Base-by-base conservation (phyloP, 2,797 vertebrate species). In the Coilia nasus region DNA sequence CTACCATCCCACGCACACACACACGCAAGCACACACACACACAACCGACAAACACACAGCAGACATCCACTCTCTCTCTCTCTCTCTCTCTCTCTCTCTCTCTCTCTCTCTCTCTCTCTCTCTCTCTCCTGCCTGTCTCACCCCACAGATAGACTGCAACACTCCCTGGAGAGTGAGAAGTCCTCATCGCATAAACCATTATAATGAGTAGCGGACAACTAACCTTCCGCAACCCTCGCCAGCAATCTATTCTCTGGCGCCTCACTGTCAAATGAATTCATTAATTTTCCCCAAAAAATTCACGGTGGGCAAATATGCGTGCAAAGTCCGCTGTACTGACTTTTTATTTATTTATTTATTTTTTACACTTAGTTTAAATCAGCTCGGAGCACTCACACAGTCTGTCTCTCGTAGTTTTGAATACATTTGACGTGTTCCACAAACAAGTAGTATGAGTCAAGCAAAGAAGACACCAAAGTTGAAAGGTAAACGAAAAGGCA, bases 11-110 rank as follows among this genome's bases (percentile, higher is more conserved):
- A 71, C 21, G 5, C 50, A 9, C 81, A n/a, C 64, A 87, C 0
- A 67, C 82, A 57, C 59, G 85, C 82, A 78, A 19, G 59, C 17
- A 87, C 60, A 62, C 78, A 82, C 41, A 21, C 60, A 83, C 47
- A 23, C 41, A 21, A 2, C 50, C 50, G 50, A 78, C 12, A 25
- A 3, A 87, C 31, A 82, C 47, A 17, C 59, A 84, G 59, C 82
- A 64, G 17, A 81, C 59, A 86, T 23, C 56, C 47, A 14, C 80
- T 46, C 25, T 31, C 54, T 23, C 19, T 46, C n/a, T 23, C 28
- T 62, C 19, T 28, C 56, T 54, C 64, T 78, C 23, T 85, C 50
- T 21, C 62, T 28, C 28, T 83, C 41, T 64, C 28, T 67, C 21
- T 71, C 41, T 25, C 28, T 62, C 10, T 83, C 59, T 59, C 59